Percentiles rank a stretch among this genome's conserved stretches.
phyloP scores from a whole-genome alignment of 1,140 invertebrate species.

The Zaprionus gabonicus region DNA sequence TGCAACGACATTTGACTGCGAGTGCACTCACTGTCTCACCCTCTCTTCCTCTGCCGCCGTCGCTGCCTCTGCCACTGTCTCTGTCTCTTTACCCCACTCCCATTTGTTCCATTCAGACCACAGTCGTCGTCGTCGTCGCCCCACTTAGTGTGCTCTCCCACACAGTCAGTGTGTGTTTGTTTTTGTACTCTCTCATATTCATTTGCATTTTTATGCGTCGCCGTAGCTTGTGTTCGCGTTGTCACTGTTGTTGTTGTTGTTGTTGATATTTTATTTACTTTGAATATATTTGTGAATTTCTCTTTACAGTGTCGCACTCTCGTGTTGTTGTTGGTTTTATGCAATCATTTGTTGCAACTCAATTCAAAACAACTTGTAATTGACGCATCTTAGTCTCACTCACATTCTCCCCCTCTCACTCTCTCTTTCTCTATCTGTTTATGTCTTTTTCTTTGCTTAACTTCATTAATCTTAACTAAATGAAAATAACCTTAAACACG shows the following conservation, averaged over 20 bases:
- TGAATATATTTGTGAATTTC: conserved; percentile 38
- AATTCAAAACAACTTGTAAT: conserved; percentile 25
- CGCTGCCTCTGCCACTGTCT: conserved; percentile 10
- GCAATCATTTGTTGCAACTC: conserved; percentile 32
- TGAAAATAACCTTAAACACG: too few relatives aligned
- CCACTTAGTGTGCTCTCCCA: conserved; percentile 51
- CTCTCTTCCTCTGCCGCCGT: neutral
- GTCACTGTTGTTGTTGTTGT: conserved; percentile 15
- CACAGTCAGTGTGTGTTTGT: conserved; percentile 18
- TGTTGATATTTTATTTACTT: conserved; percentile 51
- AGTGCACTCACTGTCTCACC: conserved; percentile 1
- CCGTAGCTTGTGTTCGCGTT: conserved; percentile 35
- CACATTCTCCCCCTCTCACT: too few relatives aligned
- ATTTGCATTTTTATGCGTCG: conserved; percentile 69
- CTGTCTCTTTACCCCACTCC: conserved; percentile 15
- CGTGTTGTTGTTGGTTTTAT: conserved; percentile 24
- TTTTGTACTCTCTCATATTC: conserved; percentile 44
- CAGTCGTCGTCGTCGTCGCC: conserved; percentile 45
- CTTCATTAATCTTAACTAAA: too few relatives aligned
- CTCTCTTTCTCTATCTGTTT: too few relatives aligned
- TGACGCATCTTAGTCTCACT: neutral
- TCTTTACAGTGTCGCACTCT: conserved; percentile 14
- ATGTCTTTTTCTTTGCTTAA: too few relatives aligned
- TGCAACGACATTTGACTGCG: conserved; percentile 59
- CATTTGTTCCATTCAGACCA: conserved; percentile 40